These are phyloP conservation scores for Hexactinellida sp. DNA, from an alignment of 37 sponge, comb jelly and placozoan species.

Conservation along the genomic window DNA sequence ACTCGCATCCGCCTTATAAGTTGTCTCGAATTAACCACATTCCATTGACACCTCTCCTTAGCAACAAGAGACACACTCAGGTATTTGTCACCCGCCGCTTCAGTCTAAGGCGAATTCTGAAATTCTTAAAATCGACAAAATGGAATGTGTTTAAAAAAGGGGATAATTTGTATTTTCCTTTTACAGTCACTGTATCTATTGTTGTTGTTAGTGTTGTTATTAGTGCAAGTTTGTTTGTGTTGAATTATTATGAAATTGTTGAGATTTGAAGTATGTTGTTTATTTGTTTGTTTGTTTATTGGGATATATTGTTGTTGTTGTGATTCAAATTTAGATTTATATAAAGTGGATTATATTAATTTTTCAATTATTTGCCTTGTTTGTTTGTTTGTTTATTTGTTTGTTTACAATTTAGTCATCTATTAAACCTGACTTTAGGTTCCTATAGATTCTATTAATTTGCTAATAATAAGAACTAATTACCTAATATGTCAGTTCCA, in stretches of 20 bases:
- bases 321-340: not conserved
- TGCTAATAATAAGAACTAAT: no score
- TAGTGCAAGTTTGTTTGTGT: not conserved
- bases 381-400: no score
- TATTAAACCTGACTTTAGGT: no score
- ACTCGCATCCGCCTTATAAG: constrained; percentile 28
- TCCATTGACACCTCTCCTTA: constrained; percentile 12
- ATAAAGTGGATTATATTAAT: no score
- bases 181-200: not conserved
- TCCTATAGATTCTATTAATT: no score
- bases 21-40: constrained; percentile 12
- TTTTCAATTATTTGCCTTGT: no score
- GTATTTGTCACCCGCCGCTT: not conserved
- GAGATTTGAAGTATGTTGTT: no score
- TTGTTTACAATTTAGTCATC: no score
- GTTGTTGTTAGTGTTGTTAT: not conserved
- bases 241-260: not conserved
- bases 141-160: not conserved
- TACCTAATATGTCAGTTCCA: no score
- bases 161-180: not conserved
- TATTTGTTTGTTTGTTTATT: not conserved
- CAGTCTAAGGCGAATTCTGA: not conserved
- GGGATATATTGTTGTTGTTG: not conserved
- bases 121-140: not conserved
- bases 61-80: not conserved